Evolutionary conservation across 2,113 vertebrate species (phyloP).

Genomic region (Bubo bubo): DNA sequence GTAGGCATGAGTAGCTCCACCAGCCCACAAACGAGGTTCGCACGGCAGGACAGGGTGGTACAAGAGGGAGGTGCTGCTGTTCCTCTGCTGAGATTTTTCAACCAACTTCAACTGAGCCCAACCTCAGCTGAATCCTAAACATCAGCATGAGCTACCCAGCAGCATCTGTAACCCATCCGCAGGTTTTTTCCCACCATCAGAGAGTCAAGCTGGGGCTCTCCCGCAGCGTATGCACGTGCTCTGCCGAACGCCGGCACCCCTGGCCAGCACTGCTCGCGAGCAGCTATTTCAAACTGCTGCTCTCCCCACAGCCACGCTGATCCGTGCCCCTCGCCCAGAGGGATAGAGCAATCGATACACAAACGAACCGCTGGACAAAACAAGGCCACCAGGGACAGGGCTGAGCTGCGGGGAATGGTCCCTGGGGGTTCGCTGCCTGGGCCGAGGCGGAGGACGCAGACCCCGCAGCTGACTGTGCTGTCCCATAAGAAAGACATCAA

Average conservation of each 20-base stretch:
- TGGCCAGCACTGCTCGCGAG: neutral
- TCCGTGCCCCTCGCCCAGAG: neutral
- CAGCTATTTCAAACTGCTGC: neutral
- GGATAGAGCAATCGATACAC: neutral
- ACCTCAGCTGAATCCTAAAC: neutral
- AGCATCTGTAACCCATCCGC: neutral
- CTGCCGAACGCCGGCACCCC: neutral
- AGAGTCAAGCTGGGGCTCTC: accelerated
- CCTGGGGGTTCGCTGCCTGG: neutral
- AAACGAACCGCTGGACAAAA: neutral
- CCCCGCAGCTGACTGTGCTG: neutral
- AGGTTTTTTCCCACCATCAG: neutral
- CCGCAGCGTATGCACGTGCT: neutral
- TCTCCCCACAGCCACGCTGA: neutral
- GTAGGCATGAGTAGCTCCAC: neutral
- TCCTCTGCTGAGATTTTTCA: neutral
- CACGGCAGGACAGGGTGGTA: accelerated
- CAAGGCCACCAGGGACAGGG: neutral
- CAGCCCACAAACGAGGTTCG: neutral
- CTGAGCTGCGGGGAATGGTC: neutral
- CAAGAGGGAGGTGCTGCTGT: neutral
- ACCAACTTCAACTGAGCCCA: neutral
- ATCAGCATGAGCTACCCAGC: neutral
- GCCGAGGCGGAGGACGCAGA: neutral
- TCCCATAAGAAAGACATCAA: conserved; percentile 24